These are phyloP conservation scores for Diabrotica balteata DNA, from an alignment of 2,888 invertebrate genomes.

Conservation along the genomic window DNA sequence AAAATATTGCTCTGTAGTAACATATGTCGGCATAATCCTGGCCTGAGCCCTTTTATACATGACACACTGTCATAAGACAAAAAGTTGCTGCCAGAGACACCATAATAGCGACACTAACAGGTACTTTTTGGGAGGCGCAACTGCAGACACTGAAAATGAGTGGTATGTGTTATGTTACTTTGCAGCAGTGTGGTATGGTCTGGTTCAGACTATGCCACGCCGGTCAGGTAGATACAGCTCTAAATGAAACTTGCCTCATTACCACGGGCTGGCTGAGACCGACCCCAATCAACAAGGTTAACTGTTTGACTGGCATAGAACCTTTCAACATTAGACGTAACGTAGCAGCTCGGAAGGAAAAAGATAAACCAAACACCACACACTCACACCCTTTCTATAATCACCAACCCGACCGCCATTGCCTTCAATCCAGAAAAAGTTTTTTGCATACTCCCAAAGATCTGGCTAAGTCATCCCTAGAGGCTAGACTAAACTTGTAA, in stretches of 20 bases:
- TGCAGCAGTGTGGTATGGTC: not conserved
- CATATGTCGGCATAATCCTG: not conserved
- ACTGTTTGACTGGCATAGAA: not conserved
- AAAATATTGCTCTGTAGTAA: too few species aligned
- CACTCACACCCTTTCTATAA: not conserved
- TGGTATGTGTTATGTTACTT: not conserved
- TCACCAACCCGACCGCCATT: not conserved
- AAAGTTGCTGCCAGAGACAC: not conserved
- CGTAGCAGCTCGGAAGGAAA: not conserved
- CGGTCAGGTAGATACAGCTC: not conserved
- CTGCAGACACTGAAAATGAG: not conserved
- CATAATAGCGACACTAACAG: not conserved
- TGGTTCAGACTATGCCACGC: too few species aligned
- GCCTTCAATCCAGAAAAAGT: not conserved
- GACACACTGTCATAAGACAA: not conserved
- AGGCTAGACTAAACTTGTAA: too few species aligned
- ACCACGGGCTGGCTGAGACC: not conserved
- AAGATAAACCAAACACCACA: not conserved
- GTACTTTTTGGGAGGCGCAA: not conserved
- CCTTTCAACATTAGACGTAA: not conserved
- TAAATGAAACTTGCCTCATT: not conserved
- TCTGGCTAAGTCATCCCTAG: too few species aligned
- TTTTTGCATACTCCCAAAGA: too few species aligned
- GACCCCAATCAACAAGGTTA: not conserved
- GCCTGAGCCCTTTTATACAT: not conserved